phyloP scores from a whole-genome alignment of 2,113 vertebrate species.

The Pandion haliaetus region DNA sequence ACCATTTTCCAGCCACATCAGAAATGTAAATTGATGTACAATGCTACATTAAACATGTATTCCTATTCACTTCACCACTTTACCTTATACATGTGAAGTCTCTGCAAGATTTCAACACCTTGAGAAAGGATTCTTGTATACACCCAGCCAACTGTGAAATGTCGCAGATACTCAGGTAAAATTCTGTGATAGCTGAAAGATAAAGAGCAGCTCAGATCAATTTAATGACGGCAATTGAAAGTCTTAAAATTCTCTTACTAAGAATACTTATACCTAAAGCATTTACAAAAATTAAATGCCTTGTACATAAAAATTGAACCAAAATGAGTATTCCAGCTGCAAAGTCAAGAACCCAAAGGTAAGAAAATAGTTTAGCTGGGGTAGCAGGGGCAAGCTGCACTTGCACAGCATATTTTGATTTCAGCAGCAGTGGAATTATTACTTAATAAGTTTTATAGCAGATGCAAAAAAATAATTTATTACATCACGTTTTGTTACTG shows the following conservation, averaged over 20 bases:
- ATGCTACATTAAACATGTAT: not conserved
- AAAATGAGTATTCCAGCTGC: not conserved
- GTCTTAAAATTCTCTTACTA: not conserved
- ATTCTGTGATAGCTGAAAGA: conserved; percentile 77
- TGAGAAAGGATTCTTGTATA: conserved; percentile 86
- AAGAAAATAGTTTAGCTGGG: not conserved
- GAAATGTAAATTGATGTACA: not conserved
- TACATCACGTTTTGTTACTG: not conserved
- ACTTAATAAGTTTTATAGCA: not conserved
- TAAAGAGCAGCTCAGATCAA: not conserved
- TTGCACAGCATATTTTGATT: not conserved
- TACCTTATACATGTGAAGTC: conserved; percentile 89
- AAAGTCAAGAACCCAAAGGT: not conserved
- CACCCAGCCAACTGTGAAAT: conserved; percentile 90
- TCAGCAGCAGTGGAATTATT: not conserved
- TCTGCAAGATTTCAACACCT: conserved; percentile 90
- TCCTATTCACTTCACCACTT: not conserved
- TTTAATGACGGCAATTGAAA: not conserved
- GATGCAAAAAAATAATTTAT: not conserved
- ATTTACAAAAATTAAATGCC: not conserved
- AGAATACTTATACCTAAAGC: not conserved
- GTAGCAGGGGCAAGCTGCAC: not conserved
- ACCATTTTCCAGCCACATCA: not conserved
- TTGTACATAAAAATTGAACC: not conserved
- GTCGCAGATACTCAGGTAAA: conserved; percentile 86